These are phyloP conservation scores for Dynastes hyllus DNA, from an alignment of 2,888 invertebrate genomes.

Conservation along the genomic window DNA sequence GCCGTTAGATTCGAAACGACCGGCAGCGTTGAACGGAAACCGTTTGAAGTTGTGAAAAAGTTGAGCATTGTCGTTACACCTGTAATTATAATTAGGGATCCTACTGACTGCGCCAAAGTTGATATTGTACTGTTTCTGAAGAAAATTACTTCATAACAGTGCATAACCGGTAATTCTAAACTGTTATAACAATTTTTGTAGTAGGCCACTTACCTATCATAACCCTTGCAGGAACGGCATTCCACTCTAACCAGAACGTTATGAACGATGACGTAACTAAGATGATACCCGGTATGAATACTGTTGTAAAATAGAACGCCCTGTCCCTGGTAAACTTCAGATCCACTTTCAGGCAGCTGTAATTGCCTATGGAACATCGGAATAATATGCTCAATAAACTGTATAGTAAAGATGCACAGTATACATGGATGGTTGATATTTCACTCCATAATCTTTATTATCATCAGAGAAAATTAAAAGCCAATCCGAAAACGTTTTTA, in stretches of 20 bases:
- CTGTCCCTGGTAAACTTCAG: slow-evolving; percentile 95
- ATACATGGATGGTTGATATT: too few species aligned
- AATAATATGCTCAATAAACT: neutral
- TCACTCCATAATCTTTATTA: too few species aligned
- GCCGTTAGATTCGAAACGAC: slow-evolving; percentile 95
- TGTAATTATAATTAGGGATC: slow-evolving; percentile 67
- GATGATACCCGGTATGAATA: slow-evolving; percentile 97
- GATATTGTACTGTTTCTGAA: neutral
- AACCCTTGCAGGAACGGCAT: slow-evolving; percentile 95
- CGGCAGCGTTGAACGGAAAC: slow-evolving; percentile 92
- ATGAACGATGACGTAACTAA: slow-evolving; percentile 97
- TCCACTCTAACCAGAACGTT: slow-evolving; percentile 98
- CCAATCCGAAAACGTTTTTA: too few species aligned
- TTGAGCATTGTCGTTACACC: slow-evolving; percentile 98
- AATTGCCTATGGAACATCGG: slow-evolving; percentile 82
- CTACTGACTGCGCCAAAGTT: neutral
- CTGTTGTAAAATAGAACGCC: slow-evolving; percentile 97
- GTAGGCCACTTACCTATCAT: slow-evolving; percentile 87
- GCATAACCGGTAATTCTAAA: neutral
- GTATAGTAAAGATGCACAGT: too few species aligned
- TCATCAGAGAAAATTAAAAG: too few species aligned
- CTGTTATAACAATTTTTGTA: neutral
- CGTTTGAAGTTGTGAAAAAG: slow-evolving; percentile 97
- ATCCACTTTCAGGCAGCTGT: slow-evolving; percentile 96
- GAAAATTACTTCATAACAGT: neutral